Conservation (phyloP, 2,888 invertebrate genomes). For the Cyaniris semiargus region DNA sequence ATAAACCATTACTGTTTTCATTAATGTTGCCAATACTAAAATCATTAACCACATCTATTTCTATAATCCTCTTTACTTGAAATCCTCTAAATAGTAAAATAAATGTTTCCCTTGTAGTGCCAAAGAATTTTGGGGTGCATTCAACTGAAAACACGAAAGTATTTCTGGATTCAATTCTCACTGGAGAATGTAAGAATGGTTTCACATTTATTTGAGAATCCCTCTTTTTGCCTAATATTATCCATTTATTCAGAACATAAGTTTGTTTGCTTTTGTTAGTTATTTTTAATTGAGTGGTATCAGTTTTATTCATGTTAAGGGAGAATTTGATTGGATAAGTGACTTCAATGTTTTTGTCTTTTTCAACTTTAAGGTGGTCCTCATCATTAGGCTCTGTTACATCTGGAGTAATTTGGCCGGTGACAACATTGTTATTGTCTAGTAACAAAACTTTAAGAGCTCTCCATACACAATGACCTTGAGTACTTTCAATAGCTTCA, state of each 20-base stretch:
- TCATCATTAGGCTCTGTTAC: slow-evolving; percentile 47
- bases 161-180: slow-evolving; percentile 63
- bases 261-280: slow-evolving; percentile 68
- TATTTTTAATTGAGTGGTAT: slow-evolving; percentile 52
- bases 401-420: slow-evolving; percentile 46
- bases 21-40: slow-evolving; percentile 37
- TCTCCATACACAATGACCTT: slow-evolving; percentile 80
- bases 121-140: slow-evolving; percentile 81
- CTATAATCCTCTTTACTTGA: slow-evolving; percentile 80
- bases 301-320: slow-evolving; percentile 58
- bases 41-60: slow-evolving; percentile 70
- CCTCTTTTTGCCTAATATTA: slow-evolving; percentile 72
- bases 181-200: slow-evolving; percentile 58
- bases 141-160: slow-evolving; percentile 67
- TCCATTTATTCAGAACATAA: slow-evolving; percentile 72
- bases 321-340: slow-evolving; percentile 73
- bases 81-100: slow-evolving; percentile 82
- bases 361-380: slow-evolving; percentile 55
- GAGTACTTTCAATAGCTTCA: slow-evolving; percentile 87
- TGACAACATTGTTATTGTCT: slow-evolving; percentile 49
- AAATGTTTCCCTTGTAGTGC: slow-evolving; percentile 81
- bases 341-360: slow-evolving; percentile 77
- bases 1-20: slow-evolving; percentile 27
- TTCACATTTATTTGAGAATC: slow-evolving; percentile 76
- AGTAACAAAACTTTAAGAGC: slow-evolving; percentile 69